phyloP scores from a whole-genome alignment of 2,888 invertebrate species.

The Prosapia bicincta region DNA sequence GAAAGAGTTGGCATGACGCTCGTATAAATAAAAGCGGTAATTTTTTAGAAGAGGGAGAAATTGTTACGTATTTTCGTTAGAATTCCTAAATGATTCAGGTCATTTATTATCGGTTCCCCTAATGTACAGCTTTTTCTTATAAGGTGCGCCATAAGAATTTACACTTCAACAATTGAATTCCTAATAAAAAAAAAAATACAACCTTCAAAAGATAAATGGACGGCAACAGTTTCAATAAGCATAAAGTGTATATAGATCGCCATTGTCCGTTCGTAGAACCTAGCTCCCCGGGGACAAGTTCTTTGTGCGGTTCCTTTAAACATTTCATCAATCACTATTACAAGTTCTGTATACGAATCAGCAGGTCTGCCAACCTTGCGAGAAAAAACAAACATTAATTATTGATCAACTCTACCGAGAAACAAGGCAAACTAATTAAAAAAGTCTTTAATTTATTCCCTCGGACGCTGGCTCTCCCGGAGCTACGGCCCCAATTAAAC shows the following conservation, averaged over 20 bases:
- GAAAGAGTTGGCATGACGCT: too few relatives aligned
- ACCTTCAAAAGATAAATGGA: too few relatives aligned
- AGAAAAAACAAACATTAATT: background rate
- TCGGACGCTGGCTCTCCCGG: background rate
- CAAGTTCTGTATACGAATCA: background rate
- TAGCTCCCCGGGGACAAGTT: background rate
- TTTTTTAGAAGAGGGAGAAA: too few relatives aligned
- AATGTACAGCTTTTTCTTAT: too few relatives aligned
- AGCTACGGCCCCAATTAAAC: background rate
- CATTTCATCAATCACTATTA: background rate
- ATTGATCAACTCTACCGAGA: background rate
- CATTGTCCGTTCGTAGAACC: background rate
- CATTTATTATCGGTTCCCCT: too few relatives aligned
- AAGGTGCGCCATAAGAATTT: too few relatives aligned
- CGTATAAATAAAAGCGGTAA: too few relatives aligned
- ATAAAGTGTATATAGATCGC: background rate
- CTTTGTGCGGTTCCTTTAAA: background rate
- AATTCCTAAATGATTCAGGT: too few relatives aligned
- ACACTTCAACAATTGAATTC: too few relatives aligned
- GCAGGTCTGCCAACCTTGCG: background rate
- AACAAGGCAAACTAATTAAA: background rate
- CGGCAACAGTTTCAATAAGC: too few relatives aligned
- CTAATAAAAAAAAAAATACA: too few relatives aligned
- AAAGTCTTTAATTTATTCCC: background rate
- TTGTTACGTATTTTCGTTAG: too few relatives aligned